Conservation (phyloP, 2,113 vertebrate species). For the Solea senegalensis region DNA sequence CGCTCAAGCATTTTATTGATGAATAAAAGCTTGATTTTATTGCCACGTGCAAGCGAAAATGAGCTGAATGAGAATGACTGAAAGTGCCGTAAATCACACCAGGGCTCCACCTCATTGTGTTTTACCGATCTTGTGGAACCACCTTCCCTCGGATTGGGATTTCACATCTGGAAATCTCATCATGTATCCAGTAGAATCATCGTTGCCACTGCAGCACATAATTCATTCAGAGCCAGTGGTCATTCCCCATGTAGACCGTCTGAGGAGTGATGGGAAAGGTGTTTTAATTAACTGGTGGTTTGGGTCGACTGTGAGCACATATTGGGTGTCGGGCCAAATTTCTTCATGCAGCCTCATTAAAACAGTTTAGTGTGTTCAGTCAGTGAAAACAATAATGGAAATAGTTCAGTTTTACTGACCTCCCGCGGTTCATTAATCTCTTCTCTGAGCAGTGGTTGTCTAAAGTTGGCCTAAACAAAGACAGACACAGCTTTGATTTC, state of each 20-base stretch:
- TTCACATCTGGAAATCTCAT: constrained; percentile 61
- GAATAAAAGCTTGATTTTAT: constrained; percentile 66
- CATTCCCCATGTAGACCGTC: constrained; percentile 12
- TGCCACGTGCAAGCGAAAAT: constrained; percentile 64
- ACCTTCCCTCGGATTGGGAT: constrained; percentile 60
- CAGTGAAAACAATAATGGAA: constrained; percentile 18
- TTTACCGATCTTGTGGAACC: constrained; percentile 57
- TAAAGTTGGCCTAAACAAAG: background rate
- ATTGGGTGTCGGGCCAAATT: constrained; percentile 5
- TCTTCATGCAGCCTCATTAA: constrained; percentile 37
- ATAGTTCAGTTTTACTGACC: background rate
- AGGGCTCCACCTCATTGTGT: constrained; percentile 64
- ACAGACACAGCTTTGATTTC: background rate
- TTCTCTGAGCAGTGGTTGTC: background rate
- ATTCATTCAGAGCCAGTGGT: constrained; percentile 19
- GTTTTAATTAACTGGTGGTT: constrained; percentile 62
- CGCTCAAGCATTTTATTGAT: constrained; percentile 58
- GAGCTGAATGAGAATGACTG: constrained; percentile 68
- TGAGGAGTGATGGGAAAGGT: constrained; percentile 25
- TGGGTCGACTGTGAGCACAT: constrained; percentile 23
- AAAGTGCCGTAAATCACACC: constrained; percentile 56
- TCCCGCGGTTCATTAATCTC: background rate
- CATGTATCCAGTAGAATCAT: constrained; percentile 36
- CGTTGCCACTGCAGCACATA: constrained; percentile 45
- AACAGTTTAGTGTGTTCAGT: constrained; percentile 21